A percentile compares a stretch with the other conserved stretches of the same genome.
phyloP scores from a whole-genome alignment of 2,888 invertebrate genomes.

The Ichneumoninae sp. region DNA sequence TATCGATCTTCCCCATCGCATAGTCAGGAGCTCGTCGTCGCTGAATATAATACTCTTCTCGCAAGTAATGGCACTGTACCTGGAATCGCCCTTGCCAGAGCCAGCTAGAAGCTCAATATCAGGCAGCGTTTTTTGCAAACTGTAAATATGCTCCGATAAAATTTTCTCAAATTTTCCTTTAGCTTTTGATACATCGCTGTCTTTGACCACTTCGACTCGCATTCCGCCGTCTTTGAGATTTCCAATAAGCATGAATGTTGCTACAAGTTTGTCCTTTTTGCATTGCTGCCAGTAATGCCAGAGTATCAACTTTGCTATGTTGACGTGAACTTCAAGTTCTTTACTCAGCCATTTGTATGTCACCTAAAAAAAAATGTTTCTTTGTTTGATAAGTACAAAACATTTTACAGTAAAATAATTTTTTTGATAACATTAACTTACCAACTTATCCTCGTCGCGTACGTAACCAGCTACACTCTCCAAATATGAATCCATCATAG shows the following conservation, averaged over 20 bases:
- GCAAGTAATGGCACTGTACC: constrained; percentile 79
- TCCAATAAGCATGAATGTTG: constrained; percentile 82
- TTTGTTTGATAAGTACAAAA: neutral
- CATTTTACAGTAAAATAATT: neutral
- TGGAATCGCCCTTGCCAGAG: constrained; percentile 76
- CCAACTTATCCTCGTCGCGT: constrained; percentile 78
- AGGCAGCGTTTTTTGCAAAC: constrained; percentile 81
- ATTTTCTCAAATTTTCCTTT: constrained; percentile 80
- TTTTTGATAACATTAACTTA: constrained; percentile 61
- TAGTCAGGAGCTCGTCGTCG: constrained; percentile 71
- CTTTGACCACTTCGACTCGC: constrained; percentile 82
- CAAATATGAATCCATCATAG: constrained; percentile 72
- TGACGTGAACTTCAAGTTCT: constrained; percentile 84
- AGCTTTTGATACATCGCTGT: constrained; percentile 75
- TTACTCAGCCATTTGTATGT: constrained; percentile 85
- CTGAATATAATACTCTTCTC: constrained; percentile 66
- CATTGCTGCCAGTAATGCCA: constrained; percentile 79
- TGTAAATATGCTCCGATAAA: constrained; percentile 84
- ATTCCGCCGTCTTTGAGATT: constrained; percentile 76
- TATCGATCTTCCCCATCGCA: constrained; percentile 72
- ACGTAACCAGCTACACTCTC: constrained; percentile 74
- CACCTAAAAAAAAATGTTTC: constrained; percentile 76
- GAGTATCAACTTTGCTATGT: constrained; percentile 83
- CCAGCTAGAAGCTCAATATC: constrained; percentile 77
- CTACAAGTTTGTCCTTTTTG: constrained; percentile 73